Evolutionary conservation across 2,888 invertebrate genomes (phyloP).

Genomic region (Cremastobaeus sp.): DNA sequence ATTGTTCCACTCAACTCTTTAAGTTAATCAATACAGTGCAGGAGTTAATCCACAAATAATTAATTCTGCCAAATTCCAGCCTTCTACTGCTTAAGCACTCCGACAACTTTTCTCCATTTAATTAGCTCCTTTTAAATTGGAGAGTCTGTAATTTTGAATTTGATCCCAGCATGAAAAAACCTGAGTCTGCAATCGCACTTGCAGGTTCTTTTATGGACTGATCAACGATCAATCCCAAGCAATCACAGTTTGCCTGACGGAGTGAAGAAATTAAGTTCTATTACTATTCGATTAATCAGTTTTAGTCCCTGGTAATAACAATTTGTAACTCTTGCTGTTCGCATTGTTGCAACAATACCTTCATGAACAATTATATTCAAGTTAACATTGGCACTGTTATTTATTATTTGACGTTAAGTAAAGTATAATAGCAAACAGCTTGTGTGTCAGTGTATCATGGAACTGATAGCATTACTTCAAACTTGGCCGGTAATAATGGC

Average conservation of each 20-base stretch:
- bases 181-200: too few species aligned
- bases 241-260: too few species aligned
- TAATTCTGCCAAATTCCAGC: not conserved
- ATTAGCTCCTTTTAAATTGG: not conserved
- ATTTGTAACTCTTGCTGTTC: too few species aligned
- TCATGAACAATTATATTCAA: slow-evolving; percentile 14
- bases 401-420: slow-evolving; percentile 28
- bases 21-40: not conserved
- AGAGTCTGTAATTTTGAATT: too few species aligned
- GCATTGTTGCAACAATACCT: not conserved
- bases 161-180: too few species aligned
- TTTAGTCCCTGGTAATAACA: too few species aligned
- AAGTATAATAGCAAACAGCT: slow-evolving; percentile 15
- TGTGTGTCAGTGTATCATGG: slow-evolving; percentile 19
- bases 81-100: not conserved
- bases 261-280: too few species aligned
- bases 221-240: too few species aligned
- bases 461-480: slow-evolving; percentile 51
- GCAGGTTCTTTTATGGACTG: too few species aligned
- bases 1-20: too few species aligned
- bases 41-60: not conserved
- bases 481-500: slow-evolving; percentile 38
- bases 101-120: not conserved
- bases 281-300: too few species aligned
- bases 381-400: slow-evolving; percentile 15